phyloP scores from a whole-genome alignment of 1,140 invertebrate genomes.

The Drosophila lacertosa region DNA sequence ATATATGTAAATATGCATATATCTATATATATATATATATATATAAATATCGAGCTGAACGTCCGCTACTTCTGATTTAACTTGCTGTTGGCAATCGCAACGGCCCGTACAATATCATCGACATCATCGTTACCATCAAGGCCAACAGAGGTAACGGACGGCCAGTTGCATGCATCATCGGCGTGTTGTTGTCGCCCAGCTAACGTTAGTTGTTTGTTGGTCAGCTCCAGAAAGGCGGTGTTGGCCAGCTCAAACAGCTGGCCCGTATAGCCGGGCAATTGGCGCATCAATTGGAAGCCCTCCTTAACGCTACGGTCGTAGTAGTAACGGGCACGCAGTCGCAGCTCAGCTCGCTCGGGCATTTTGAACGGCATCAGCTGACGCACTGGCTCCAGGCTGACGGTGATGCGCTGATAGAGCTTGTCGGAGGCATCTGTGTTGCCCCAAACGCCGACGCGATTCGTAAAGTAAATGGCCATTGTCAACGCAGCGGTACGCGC shows the following conservation, averaged over 20 bases:
- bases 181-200: too few species aligned
- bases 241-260: conserved; percentile 3
- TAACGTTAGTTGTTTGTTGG: too few species aligned
- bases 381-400: conserved; percentile 3
- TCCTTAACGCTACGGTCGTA: conserved; percentile 38
- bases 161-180: too few species aligned
- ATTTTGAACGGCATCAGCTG: neutral
- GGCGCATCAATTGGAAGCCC: conserved; percentile 9
- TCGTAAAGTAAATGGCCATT: conserved; percentile 40
- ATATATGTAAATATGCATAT: too few species aligned
- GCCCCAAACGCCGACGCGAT: conserved; percentile 38
- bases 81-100: too few species aligned
- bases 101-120: too few species aligned
- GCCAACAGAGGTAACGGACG: too few species aligned
- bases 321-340: neutral
- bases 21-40: too few species aligned
- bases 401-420: conserved; percentile 6
- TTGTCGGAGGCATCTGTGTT: conserved; percentile 29
- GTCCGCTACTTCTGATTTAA: too few species aligned
- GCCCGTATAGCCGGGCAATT: conserved; percentile 15
- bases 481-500: conserved; percentile 20
- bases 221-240: neutral
- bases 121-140: too few species aligned
- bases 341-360: neutral
- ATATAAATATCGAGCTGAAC: too few species aligned